phyloP scores from a whole-genome alignment of 2,888 invertebrate genomes.

The Chloroclysta siterata region DNA sequence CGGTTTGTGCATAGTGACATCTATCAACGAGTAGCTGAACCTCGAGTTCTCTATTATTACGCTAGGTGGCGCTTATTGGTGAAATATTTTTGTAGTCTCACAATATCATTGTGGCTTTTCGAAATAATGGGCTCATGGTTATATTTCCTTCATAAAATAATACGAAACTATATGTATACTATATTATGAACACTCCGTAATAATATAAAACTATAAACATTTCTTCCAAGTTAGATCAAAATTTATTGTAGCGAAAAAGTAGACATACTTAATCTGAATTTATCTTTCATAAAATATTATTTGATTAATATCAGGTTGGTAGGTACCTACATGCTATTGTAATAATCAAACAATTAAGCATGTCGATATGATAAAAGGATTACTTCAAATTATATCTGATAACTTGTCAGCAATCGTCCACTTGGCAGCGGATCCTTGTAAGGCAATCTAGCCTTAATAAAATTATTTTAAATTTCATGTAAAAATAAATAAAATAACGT shows the following conservation, averaged over 20 bases:
- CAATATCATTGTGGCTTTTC: background rate
- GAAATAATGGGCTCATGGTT: background rate
- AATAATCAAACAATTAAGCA: constrained; percentile 66
- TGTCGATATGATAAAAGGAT: constrained; percentile 69
- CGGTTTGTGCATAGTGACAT: constrained; percentile 19
- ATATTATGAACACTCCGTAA: no score
- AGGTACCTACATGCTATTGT: constrained; percentile 38
- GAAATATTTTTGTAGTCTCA: background rate
- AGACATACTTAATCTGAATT: background rate
- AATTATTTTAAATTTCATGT: constrained; percentile 13
- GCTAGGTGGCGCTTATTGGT: constrained; percentile 17
- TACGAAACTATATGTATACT: no score
- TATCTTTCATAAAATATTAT: constrained; percentile 13
- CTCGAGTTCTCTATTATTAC: background rate
- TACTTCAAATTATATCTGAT: constrained; percentile 65
- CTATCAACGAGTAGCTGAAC: constrained; percentile 24
- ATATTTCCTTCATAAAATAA: no score
- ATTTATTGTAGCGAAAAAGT: background rate
- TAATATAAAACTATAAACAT: background rate
- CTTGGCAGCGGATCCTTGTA: constrained; percentile 64
- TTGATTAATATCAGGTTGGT: constrained; percentile 13
- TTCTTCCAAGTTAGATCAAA: background rate
- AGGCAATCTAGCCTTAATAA: constrained; percentile 49
- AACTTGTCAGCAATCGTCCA: constrained; percentile 60
- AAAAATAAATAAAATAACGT: background rate